These are phyloP conservation scores for Meriones unguiculatus DNA, from an alignment of 2,113 vertebrate genomes.

Conservation along the genomic window DNA sequence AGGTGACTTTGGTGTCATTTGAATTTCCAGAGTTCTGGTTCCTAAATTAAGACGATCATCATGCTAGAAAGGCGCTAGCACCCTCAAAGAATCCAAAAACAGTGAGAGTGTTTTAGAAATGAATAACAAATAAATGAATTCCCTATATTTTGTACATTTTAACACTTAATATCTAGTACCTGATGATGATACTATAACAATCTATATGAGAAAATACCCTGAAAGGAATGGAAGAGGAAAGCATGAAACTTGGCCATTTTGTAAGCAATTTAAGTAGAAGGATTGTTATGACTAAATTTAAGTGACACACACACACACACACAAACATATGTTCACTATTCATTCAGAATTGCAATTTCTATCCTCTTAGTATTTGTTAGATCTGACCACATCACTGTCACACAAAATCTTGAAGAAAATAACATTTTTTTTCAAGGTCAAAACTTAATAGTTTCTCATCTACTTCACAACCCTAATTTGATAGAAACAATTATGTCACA, in stretches of 20 bases:
- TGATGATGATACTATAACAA: background rate
- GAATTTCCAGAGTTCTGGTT: background rate
- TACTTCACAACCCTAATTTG: background rate
- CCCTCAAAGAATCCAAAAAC: background rate
- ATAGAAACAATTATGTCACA: background rate
- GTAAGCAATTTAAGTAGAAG: conserved; percentile 31
- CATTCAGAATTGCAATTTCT: background rate
- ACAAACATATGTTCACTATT: background rate
- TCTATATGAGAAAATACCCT: background rate
- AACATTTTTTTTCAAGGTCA: background rate
- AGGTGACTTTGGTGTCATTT: background rate
- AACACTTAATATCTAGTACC: conserved; percentile 17
- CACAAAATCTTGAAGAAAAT: background rate
- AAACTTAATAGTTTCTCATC: background rate
- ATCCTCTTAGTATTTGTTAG: background rate
- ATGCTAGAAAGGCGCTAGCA: background rate
- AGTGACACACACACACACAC: background rate
- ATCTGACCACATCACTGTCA: background rate
- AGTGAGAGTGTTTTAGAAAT: background rate
- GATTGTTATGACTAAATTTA: background rate
- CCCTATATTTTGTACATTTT: background rate
- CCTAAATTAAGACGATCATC: background rate
- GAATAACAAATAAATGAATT: conserved; percentile 20
- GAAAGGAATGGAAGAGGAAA: background rate
- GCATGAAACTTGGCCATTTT: background rate